These are phyloP conservation scores for Arbacia lixula DNA, from an alignment of 53 echinoderm and acorn worm species.

Conservation along the genomic window DNA sequence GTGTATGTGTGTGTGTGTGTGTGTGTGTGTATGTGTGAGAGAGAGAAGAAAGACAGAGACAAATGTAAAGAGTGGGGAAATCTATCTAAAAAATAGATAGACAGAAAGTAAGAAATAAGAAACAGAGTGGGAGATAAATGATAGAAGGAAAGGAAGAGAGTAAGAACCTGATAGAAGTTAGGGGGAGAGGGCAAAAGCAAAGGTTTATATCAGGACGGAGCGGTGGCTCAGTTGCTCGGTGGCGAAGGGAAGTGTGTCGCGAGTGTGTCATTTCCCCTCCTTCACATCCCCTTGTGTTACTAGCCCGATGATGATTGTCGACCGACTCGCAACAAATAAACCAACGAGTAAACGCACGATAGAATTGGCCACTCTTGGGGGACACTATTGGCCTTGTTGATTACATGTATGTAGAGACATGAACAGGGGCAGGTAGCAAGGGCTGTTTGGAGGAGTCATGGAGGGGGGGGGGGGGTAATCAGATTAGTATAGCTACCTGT, in stretches of 20 bases:
- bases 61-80: not conserved
- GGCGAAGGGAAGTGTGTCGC: constrained; percentile 35
- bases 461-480: not conserved
- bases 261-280: constrained; percentile 37
- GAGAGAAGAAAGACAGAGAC: not conserved
- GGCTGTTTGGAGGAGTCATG: not conserved
- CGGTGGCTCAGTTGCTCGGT: too few species aligned
- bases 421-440: not conserved
- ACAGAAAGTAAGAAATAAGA: not conserved
- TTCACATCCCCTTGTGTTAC: constrained; percentile 13
- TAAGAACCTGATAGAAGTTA: not conserved
- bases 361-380: constrained; percentile 12
- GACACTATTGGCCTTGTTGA: constrained; percentile 25
- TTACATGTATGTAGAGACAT: not conserved
- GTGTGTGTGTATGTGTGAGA: not conserved
- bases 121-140: not conserved
- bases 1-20: too few species aligned
- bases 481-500: too few species aligned
- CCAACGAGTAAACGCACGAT: too few species aligned
- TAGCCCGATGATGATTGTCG: constrained; percentile 13
- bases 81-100: not conserved
- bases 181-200: not conserved
- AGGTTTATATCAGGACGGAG: too few species aligned
- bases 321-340: constrained; percentile 7
- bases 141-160: not conserved